Evolutionary conservation across 2,113 vertebrate species (phyloP), one percentile per base, ranked within the genome.

Genomic region (Zonotrichia leucophrys): DNA sequence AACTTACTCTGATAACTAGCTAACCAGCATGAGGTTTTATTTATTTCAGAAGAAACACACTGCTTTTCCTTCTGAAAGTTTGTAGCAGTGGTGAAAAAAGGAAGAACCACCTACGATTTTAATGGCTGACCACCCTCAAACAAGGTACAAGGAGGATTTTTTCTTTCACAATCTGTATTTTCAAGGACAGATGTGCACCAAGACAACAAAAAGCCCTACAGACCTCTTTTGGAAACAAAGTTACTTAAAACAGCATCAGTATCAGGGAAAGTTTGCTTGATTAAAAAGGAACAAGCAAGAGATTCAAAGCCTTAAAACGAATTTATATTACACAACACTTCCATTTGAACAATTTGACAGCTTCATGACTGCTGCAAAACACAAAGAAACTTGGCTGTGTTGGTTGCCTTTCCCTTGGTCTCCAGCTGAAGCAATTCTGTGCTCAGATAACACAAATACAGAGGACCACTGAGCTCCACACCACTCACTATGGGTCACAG

Each of bases 131-230:
- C 23, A 66, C 21, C 8, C 37, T 31, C 15, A 18, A 12, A 84
- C 3, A 10, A 31, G 11, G 7, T 50, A 70, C 1, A 4, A n/a
- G 7, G 30, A 41, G 1, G 20, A 5, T 11, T 50, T 82, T 46
- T 39, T 56, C n/a, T 30, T 60, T 85, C 14, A 17, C 28, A 64
- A n/a, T 11, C 49, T 33, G 7, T 5, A 14, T 68, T 87, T 70
- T 79, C 31, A 62, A 82, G 44, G 25, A n/a, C 46, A 84, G 10
- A 52, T 21, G 37, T 0, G 15, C 2, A 39, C 5, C 27, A 62
- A 66, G 17, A 28, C 2, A 7, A 88, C 10, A 69, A 83, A 58
- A 56, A 2, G 0, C 0, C 9, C 5, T 17, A 27, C 3, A 31
- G 7, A 15, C 5, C 11, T 53, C 11, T 77, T 64, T 62, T 27